These are phyloP conservation scores for Eupsittula cactorum DNA, from an alignment of 2,113 vertebrate species.

Conservation along the genomic window DNA sequence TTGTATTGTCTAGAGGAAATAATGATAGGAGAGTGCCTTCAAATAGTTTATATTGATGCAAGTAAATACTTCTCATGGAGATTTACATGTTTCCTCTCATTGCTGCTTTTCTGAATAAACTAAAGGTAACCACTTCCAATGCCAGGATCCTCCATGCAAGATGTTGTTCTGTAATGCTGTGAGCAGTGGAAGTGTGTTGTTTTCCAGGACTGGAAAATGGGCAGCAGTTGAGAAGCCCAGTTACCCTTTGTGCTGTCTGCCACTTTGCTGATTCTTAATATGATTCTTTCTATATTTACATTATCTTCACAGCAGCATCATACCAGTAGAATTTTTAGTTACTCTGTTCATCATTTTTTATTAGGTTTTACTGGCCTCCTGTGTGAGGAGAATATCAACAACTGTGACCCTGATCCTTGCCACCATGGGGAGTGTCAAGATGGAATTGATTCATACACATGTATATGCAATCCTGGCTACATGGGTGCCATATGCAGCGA, in stretches of 20 bases:
- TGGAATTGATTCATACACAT: constrained; percentile 89
- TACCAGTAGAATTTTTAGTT: not conserved
- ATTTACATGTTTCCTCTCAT: not conserved
- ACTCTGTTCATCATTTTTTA: not conserved
- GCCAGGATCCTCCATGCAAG: not conserved
- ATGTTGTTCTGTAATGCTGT: not conserved
- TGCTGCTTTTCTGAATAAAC: not conserved
- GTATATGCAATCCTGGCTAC: constrained; percentile 87
- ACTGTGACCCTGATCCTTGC: constrained; percentile 89
- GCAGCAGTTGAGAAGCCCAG: not conserved
- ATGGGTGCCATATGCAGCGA: constrained; percentile 90
- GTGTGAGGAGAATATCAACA: constrained; percentile 88
- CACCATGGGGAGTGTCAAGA: constrained; percentile 90
- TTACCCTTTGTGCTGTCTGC: not conserved
- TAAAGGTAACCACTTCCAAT: not conserved
- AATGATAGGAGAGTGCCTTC: not conserved
- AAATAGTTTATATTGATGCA: not conserved
- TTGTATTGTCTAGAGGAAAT: not conserved
- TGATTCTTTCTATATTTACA: not conserved
- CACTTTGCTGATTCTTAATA: not conserved
- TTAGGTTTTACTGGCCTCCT: constrained; percentile 87
- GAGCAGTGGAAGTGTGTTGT: not conserved
- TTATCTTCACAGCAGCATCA: not conserved
- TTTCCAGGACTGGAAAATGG: not conserved
- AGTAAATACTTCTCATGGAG: not conserved